Conservation (phyloP, 1,140 invertebrate genomes). For the Scaptomyza pallida region DNA sequence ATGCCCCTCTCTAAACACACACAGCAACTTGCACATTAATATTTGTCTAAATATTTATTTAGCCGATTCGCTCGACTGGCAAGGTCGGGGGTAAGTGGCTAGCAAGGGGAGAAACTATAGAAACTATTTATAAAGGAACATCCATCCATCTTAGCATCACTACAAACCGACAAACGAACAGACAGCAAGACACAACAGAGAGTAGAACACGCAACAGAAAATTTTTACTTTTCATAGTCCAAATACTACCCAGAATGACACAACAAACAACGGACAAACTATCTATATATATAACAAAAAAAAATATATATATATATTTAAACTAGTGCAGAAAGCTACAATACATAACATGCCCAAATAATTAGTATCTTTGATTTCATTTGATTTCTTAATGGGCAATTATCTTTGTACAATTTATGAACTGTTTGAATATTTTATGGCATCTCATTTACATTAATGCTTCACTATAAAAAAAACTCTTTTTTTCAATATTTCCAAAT, state of each 20-base stretch:
- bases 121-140: constrained; percentile 51
- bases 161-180: constrained; percentile 1
- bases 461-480: not conserved
- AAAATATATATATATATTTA: not conserved
- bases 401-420: constrained; percentile 37
- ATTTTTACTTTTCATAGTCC: constrained; percentile 38
- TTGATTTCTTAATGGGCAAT: constrained; percentile 40
- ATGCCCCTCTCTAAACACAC: not conserved
- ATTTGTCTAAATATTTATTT: constrained; percentile 77
- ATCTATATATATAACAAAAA: not conserved
- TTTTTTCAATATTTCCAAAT: constrained; percentile 4
- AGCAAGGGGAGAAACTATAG: constrained; percentile 24
- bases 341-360: constrained; percentile 33
- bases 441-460: constrained; percentile 48
- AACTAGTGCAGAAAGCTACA: not conserved
- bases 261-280: not conserved
- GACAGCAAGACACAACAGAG: not conserved
- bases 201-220: not conserved
- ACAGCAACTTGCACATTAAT: constrained; percentile 39
- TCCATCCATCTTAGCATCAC: constrained; percentile 46
- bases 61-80: constrained; percentile 48
- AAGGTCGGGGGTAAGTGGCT: constrained; percentile 49
- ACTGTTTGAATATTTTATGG: constrained; percentile 44
- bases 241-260: constrained; percentile 33
- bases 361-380: constrained; percentile 43